Evolutionary conservation across 2,113 vertebrate species (phyloP).

Genomic region (Etia nguti): DNA sequence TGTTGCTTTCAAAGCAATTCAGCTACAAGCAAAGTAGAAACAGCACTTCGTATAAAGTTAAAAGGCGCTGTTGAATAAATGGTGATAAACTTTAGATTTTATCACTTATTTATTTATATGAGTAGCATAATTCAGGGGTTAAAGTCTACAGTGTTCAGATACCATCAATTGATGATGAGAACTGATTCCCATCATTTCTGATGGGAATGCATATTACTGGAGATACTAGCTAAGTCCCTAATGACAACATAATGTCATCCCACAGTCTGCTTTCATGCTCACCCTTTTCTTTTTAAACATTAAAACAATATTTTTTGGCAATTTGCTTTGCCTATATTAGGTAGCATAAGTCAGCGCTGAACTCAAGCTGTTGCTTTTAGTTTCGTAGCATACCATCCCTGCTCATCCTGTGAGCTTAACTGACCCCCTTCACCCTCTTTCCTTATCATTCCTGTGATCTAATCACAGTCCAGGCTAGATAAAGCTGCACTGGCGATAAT

Average conservation of each 20-base stretch:
- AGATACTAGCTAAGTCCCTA: background rate
- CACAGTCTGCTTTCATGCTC: background rate
- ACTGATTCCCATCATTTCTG: background rate
- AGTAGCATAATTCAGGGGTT: background rate
- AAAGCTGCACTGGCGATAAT: background rate
- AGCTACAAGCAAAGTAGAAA: background rate
- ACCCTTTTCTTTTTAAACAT: background rate
- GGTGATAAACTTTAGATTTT: background rate
- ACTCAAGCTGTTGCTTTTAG: background rate
- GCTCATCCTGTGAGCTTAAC: background rate
- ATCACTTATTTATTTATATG: background rate
- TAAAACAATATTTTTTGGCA: background rate
- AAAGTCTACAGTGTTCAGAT: background rate
- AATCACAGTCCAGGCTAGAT: background rate
- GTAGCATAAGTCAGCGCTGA: background rate
- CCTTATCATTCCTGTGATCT: background rate
- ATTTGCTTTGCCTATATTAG: too few species aligned
- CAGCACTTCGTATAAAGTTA: background rate
- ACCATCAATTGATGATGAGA: background rate
- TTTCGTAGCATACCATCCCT: rapidly evolving
- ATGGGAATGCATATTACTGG: background rate
- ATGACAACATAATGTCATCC: background rate
- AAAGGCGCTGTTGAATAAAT: background rate
- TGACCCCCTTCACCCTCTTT: background rate
- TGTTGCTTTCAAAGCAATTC: background rate